A percentile compares a stretch with the other conserved stretches of the same genome.
Evolutionary conservation across 2,113 vertebrate species (phyloP).

Genomic region (Sterna hirundo): DNA sequence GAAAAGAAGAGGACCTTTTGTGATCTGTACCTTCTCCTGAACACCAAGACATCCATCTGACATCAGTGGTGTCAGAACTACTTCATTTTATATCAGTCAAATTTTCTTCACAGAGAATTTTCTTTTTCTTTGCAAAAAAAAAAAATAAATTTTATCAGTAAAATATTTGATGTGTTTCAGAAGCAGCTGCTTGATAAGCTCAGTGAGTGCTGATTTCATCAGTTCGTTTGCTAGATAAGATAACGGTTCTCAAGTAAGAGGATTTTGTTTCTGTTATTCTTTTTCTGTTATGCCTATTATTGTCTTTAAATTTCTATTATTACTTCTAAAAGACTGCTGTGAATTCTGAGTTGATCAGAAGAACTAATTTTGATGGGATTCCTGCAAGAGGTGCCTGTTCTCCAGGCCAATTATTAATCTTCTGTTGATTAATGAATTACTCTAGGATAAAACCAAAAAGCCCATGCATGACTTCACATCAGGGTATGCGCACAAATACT

Average conservation of each 20-base stretch:
- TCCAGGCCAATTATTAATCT: neutral
- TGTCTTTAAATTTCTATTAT: neutral
- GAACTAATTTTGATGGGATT: neutral
- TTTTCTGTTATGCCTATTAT: neutral
- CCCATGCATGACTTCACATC: neutral
- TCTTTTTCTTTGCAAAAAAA: neutral
- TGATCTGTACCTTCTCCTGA: neutral
- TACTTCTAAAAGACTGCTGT: neutral
- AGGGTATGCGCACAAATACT: neutral
- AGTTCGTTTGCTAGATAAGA: neutral
- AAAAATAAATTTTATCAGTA: neutral
- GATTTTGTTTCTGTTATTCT: neutral
- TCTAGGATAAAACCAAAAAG: neutral
- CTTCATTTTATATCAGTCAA: neutral
- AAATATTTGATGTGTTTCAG: neutral
- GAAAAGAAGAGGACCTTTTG: neutral
- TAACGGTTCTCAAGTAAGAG: neutral
- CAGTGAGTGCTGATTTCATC: neutral
- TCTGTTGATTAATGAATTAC: neutral
- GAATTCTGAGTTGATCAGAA: neutral
- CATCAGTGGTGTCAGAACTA: neutral
- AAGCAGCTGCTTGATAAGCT: neutral
- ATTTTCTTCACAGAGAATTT: neutral
- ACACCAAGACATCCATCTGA: neutral
- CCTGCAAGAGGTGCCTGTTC: neutral